Percentiles rank a stretch among this genome's conserved stretches.
phyloP scores from a whole-genome alignment of 2,113 vertebrate species.

The Bucco capensis region DNA sequence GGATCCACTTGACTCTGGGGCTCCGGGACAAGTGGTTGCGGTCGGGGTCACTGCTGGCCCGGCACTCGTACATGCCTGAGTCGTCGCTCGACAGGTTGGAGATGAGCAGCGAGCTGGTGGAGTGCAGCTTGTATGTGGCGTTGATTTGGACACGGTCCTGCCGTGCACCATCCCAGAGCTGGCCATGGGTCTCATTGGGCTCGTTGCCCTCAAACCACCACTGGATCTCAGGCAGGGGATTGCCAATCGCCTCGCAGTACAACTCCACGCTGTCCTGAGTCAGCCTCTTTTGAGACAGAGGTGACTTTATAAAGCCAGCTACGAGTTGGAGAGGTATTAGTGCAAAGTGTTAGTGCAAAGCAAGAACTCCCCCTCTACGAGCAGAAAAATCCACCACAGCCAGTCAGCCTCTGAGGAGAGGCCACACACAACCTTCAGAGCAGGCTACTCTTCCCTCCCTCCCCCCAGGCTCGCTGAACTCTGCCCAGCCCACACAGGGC shows the following conservation, averaged over 20 bases:
- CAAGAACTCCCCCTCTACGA: slow-evolving; percentile 20
- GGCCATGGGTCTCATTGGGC: slow-evolving; percentile 76
- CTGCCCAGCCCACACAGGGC: background rate
- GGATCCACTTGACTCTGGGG: slow-evolving; percentile 96
- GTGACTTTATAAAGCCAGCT: slow-evolving; percentile 88
- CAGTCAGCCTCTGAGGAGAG: background rate
- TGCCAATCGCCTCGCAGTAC: slow-evolving; percentile 88
- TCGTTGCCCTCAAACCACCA: slow-evolving; percentile 89
- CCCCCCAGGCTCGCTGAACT: background rate
- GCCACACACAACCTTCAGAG: rapidly evolving
- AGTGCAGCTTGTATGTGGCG: slow-evolving; percentile 84
- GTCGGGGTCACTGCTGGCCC: slow-evolving; percentile 93
- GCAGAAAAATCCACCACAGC: background rate
- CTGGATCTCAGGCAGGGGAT: slow-evolving; percentile 87
- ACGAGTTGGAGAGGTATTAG: slow-evolving; percentile 64
- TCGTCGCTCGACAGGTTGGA: slow-evolving; percentile 77
- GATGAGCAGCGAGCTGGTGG: slow-evolving; percentile 83
- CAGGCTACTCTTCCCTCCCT: rapidly evolving
- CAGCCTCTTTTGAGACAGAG: slow-evolving; percentile 83
- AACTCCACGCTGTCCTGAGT: slow-evolving; percentile 78
- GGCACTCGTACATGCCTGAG: slow-evolving; percentile 89
- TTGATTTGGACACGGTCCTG: slow-evolving; percentile 83
- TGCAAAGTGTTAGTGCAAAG: slow-evolving; percentile 66
- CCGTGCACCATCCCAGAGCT: slow-evolving; percentile 88
- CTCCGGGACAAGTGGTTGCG: slow-evolving; percentile 89